Evolutionary conservation across 2,113 vertebrate genomes (phyloP), one percentile per base, ranked within the genome.

Genomic region (Lynx canadensis): DNA sequence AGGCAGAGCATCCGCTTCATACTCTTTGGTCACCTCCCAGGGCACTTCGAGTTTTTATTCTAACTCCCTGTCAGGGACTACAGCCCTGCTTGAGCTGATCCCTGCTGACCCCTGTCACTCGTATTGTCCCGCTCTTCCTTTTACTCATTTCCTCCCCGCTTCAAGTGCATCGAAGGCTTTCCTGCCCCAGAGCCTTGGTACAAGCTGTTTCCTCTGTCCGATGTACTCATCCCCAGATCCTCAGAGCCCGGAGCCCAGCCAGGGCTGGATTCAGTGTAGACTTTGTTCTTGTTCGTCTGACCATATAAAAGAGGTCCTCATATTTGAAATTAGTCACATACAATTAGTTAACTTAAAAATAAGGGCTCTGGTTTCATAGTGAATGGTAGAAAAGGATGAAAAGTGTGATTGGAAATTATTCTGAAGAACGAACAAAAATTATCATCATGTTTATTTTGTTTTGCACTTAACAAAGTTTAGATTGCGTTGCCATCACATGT

Each of bases 341-440:
- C 74, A 84, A 69, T 85, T 66, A 73, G 13, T 91, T 50, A 69
- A 45, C 36, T 52, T 87, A 89, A 94, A 78, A 91, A 89, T 66
- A 83, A 65, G 23, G 48, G 2, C 15, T 73, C 4, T 50, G 29
- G 23, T 48, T 88, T 87, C 76, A 91, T 29, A 68, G 41, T 71
- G 7, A 71, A 86, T 27, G 25, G 36, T 66, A 60, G 84, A 92
- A 88, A 76, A 66, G 16, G 8, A 5, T 23, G 45, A 25, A 84
- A 80, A 18, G 0, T 60, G 87, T 92, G 19, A 9, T 66, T 36
- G 27, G 50, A 74, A 84, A 71, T 87, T 65, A 82, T 89, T 97
- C 90, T 84, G 48, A 88, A 93, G 96, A 89, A 48, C 87, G 71
- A 89, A 33, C 5, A 85, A 81, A 92, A 76, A 38, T 48, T n/a